These are phyloP conservation scores for Ips nitidus DNA, from an alignment of 1,140 invertebrate species.

Conservation along the genomic window DNA sequence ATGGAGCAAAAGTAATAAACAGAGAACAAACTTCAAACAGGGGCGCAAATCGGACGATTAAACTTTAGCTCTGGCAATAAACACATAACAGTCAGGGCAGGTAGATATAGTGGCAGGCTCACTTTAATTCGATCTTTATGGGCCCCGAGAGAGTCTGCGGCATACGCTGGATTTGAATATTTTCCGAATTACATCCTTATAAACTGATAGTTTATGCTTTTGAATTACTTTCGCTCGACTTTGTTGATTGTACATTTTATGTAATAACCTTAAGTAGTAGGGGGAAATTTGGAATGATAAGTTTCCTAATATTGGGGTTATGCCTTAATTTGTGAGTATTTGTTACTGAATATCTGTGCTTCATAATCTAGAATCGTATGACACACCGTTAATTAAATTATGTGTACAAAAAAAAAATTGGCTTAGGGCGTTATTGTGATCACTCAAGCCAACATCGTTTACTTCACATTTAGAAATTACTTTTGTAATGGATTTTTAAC, in stretches of 20 bases:
- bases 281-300: neutral
- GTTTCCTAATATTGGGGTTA: neutral
- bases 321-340: too few relatives aligned
- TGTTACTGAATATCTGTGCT: too few relatives aligned
- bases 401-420: too few relatives aligned
- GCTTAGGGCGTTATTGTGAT: too few relatives aligned
- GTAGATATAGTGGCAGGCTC: constrained; percentile 31
- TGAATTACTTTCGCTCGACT: constrained; percentile 33
- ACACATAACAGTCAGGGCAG: constrained; percentile 28
- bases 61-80: constrained; percentile 28
- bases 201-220: constrained; percentile 35
- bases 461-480: too few relatives aligned
- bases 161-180: constrained; percentile 35
- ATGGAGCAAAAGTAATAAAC: constrained; percentile 12
- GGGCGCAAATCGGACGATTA: constrained; percentile 21
- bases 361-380: too few relatives aligned
- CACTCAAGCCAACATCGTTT: too few relatives aligned
- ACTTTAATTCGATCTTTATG: constrained; percentile 39
- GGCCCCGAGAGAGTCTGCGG: constrained; percentile 30
- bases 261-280: constrained; percentile 13
- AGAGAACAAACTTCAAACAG: constrained; percentile 6
- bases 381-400: too few relatives aligned
- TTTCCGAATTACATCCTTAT: constrained; percentile 38
- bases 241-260: constrained; percentile 33
- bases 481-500: too few relatives aligned